Base-by-base conservation (phyloP, 2,797 vertebrate genomes). In the Brotula barbata region DNA sequence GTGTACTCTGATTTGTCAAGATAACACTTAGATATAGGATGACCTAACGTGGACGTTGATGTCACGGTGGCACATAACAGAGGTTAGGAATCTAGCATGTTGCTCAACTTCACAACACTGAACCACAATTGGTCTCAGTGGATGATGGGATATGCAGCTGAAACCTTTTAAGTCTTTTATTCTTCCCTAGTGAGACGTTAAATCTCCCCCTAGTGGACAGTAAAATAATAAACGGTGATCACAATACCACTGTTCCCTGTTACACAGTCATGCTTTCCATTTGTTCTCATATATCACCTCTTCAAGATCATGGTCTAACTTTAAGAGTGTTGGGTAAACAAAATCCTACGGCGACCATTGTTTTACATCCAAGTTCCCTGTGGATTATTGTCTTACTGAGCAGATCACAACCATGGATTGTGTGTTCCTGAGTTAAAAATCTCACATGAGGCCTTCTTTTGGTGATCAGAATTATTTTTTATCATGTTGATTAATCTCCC, bases 141-240 rank as follows among this genome's bases (percentile, higher is more conserved):
- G 48, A 58, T 70, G 43, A 58, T 69, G 34, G 50, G 42, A 58
- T 62, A 53, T 61, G 47, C 33, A 63, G 51, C 23, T 42, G 59
- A 70, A 82, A 75, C 61, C 58, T 71, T 64, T 81, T 70, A 49
- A 28, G 33, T 6, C 5, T 78, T 81, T 78, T 58, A 67, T 74
- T 73, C 41, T 40, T 55, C 68, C 74, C 56, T 2, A 21, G 56
- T 69, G 78, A 63, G 28, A 62, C 40, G 58, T 59, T 75, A 60
- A 73, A 73, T 57, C 49, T 66, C 67, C 73, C 64, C 75, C 76
- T 80, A 70, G 66, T 75, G 67, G 81, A 53, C 71, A 43, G 36
- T 76, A 40, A 37, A 7, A 34, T 62, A 55, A 51, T 53, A 2
- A 17, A 55, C 42, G 16, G 67, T 74, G 66, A 71, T 73, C 61